A percentile compares a stretch with the other conserved stretches of the same genome.
phyloP scores from a whole-genome alignment of 92 coral and sea anemone genomes.

The Porites lobata region DNA sequence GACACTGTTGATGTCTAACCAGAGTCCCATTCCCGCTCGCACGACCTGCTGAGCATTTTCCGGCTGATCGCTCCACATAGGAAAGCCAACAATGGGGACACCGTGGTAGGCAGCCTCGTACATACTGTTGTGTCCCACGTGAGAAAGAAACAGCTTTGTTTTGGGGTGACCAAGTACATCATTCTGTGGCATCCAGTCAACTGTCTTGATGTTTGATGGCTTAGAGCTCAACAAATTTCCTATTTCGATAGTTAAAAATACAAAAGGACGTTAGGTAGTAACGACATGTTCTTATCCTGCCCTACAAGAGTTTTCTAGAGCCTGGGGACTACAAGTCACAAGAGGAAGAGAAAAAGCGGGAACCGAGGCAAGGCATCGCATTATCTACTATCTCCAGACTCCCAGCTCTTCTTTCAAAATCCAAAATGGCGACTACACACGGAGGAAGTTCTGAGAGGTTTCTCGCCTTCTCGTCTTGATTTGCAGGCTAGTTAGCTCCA shows the following conservation, averaged over 20 bases:
- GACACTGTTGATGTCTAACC: slow-evolving; percentile 36
- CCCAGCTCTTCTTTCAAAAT: no score
- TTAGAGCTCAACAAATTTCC: slow-evolving; percentile 21
- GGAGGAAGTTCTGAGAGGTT: no score
- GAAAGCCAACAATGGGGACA: slow-evolving; percentile 63
- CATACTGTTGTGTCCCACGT: slow-evolving; percentile 64
- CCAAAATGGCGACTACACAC: no score
- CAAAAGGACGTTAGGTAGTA: neutral
- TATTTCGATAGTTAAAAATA: neutral
- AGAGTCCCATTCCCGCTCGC: slow-evolving; percentile 68
- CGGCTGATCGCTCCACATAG: slow-evolving; percentile 64
- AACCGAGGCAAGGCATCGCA: no score
- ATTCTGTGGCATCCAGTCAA: slow-evolving; percentile 78
- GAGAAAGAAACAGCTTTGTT: slow-evolving; percentile 64
- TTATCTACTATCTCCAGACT: no score
- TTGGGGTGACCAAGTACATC: slow-evolving; percentile 73
- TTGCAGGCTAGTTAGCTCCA: no score
- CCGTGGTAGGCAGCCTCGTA: slow-evolving; percentile 76
- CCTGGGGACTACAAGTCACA: no score
- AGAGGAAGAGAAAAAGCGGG: no score
- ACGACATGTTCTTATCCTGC: neutral
- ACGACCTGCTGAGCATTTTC: slow-evolving; percentile 53
- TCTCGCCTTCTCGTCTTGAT: no score
- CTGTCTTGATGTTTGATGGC: slow-evolving; percentile 62
- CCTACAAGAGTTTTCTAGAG: no score